These are phyloP conservation scores for Porites rus DNA, from an alignment of 92 coral and sea anemone species.

Conservation along the genomic window DNA sequence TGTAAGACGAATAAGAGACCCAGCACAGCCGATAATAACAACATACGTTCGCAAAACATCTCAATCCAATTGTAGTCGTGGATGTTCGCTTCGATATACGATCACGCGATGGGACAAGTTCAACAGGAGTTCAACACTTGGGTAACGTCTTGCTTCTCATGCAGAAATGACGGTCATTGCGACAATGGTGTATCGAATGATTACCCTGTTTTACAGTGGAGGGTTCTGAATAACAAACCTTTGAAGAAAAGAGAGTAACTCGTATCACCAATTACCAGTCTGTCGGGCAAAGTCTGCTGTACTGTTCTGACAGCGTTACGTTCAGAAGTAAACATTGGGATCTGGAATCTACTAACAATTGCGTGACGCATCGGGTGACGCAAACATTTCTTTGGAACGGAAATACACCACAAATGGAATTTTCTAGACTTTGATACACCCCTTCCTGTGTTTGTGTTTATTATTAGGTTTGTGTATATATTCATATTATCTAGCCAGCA, in stretches of 20 bases:
- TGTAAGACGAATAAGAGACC: background rate
- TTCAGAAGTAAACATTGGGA: background rate
- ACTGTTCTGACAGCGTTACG: no score
- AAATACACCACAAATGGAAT: no score
- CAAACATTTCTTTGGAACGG: no score
- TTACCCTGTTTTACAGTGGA: background rate
- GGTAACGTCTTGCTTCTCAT: no score
- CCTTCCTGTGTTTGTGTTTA: no score
- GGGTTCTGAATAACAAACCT: background rate
- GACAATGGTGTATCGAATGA: background rate
- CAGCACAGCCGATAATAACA: background rate
- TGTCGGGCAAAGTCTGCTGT: no score
- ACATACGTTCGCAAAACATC: constrained; percentile 8
- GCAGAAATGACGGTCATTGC: no score
- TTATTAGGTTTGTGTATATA: background rate
- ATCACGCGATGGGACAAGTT: background rate
- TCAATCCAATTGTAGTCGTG: background rate
- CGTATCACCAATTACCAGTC: no score
- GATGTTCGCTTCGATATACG: background rate
- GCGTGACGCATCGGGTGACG: background rate
- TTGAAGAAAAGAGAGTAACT: background rate
- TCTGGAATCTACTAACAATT: background rate
- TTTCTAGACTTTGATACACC: no score
- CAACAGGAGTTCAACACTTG: no score
- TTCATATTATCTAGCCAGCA: background rate